Evolutionary conservation across 2,113 vertebrate genomes (phyloP), one percentile per base, ranked within the genome.

Genomic region (Bombycilla garrulus): DNA sequence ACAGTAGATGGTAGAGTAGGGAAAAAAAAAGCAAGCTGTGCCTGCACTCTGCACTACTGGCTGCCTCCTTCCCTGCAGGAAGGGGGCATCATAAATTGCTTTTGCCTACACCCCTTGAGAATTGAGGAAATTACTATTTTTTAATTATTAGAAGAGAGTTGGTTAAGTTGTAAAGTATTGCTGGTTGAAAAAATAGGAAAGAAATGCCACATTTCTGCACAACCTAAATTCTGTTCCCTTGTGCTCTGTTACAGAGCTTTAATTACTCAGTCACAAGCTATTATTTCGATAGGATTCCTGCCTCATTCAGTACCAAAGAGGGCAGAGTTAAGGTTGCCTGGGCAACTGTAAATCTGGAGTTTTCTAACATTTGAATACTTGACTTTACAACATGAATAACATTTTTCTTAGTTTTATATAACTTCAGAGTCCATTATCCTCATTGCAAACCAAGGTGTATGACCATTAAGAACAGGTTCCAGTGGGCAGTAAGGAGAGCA

Each of bases 281-380:
- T 90, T 95, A 77, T 91, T 95, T 94, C 7, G 0, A 44, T 88
- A 90, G 91, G 87, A 82, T 92, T 88, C 91, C 91, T 94, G 78
- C 87, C 95, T 97, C 81, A 71, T 89, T 96, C 91, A 73, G 14
- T 82, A 76, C 85, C 86, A 85, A 77, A 80, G 66, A 85, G 84
- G 87, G 81, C 93, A 94, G 94, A 96, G 77, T 85, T 91, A 82
- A 95, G 71, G 90, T 97, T 96, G 62, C 94, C 95, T 48, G 93
- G 85, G 87, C 74, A 96, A 94, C 89, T 92, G 86, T 92, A 89
- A 92, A 93, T 81, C 84, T 92, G 66, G 66, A 93, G 90, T 91
- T 93, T 81, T 90, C 85, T 94, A 74, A 92, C 56, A 67, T 90
- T 81, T 92, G 76, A 95, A 48, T 92, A 78, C 60, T 91, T 90